phyloP scores from a whole-genome alignment of 37 sponge, comb jelly and placozoan genomes.

The Petrosia ficiformis region DNA sequence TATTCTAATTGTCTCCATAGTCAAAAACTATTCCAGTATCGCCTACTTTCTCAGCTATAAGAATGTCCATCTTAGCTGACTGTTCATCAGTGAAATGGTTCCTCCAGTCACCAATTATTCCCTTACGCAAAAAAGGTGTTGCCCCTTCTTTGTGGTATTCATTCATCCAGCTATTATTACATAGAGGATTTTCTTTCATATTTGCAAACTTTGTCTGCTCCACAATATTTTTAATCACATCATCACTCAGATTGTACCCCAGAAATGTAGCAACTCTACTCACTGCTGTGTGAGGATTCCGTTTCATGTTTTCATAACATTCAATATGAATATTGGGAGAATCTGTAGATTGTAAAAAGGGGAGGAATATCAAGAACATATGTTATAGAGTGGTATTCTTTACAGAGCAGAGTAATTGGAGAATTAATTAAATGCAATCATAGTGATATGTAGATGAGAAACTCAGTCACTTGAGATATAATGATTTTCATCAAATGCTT shows the following conservation, averaged over 20 bases:
- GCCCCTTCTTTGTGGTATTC: background rate
- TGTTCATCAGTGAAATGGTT: conserved; percentile 26
- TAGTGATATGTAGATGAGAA: too few species aligned
- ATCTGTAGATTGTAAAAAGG: too few species aligned
- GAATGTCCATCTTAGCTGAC: conserved; percentile 3
- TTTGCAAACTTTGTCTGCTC: conserved; percentile 25
- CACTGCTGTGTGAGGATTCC: background rate
- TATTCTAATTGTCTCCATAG: too few species aligned
- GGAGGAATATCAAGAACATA: too few species aligned
- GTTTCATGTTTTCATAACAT: background rate
- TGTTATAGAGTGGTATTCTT: too few species aligned
- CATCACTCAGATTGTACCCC: conserved; percentile 17
- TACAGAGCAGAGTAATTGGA: too few species aligned
- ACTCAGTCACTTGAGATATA: too few species aligned
- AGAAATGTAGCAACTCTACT: background rate
- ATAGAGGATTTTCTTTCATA: conserved; percentile 38
- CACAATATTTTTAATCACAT: conserved; percentile 16
- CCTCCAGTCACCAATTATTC: conserved; percentile 40
- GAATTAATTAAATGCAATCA: too few species aligned
- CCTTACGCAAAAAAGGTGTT: conserved; percentile 19
- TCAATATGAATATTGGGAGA: background rate
- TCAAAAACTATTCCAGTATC: conserved; percentile 26
- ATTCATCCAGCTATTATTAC: conserved; percentile 31
- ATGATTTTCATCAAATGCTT: too few species aligned
- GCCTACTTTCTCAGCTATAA: background rate